Evolutionary conservation across 2,888 invertebrate genomes (phyloP).

Genomic region (Diaphora mendica): DNA sequence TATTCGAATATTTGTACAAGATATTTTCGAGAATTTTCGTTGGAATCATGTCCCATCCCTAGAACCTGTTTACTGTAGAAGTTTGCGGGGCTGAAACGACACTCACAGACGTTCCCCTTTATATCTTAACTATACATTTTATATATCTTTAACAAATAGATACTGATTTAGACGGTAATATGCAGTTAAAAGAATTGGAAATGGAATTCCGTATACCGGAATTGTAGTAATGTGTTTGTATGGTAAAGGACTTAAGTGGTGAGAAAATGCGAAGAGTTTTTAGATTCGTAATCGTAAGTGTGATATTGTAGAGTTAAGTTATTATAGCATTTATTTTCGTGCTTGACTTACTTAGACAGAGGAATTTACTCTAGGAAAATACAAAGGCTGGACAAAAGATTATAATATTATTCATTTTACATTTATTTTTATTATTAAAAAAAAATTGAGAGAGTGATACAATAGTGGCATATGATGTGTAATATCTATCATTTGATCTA

Average conservation of each 20-base stretch:
- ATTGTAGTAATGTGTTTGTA: conserved; percentile 5
- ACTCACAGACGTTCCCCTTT: conserved; percentile 48
- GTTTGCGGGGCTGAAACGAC: conserved; percentile 50
- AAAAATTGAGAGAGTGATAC: too few relatives aligned
- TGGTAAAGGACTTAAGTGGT: background rate
- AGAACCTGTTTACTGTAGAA: conserved; percentile 49
- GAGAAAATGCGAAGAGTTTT: background rate
- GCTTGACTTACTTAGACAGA: background rate
- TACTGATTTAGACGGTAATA: conserved; percentile 43
- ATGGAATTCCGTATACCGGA: conserved; percentile 1
- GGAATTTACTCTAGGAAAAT: too few relatives aligned
- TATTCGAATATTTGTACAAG: background rate
- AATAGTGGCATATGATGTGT: too few relatives aligned
- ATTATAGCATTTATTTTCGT: background rate
- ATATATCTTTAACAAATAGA: conserved; percentile 43
- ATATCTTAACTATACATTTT: conserved; percentile 48
- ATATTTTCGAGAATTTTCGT: background rate
- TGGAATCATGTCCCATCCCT: conserved; percentile 38
- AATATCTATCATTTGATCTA: too few relatives aligned
- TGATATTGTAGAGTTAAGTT: background rate
- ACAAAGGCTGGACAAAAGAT: too few relatives aligned
- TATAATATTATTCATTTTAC: too few relatives aligned
- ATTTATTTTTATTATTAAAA: too few relatives aligned
- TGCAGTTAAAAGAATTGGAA: conserved; percentile 44
- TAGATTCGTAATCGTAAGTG: background rate